Base-by-base conservation (phyloP, 2,113 vertebrate genomes). In the Meleagris gallopavo region DNA sequence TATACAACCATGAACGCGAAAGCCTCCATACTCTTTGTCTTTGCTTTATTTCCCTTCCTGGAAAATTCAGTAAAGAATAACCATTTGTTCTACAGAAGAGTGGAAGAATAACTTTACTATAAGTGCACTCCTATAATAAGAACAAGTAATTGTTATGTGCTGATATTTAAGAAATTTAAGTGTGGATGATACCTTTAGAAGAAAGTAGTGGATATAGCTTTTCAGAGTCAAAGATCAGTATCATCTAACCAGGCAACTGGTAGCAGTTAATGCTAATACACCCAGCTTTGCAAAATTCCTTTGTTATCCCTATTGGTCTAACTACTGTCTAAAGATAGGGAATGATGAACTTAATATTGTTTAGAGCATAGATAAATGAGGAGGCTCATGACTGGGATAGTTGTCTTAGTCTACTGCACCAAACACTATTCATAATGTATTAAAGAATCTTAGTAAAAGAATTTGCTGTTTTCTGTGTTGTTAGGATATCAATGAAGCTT, bases 381-480 rank as follows among this genome's bases (percentile, higher is more conserved):
- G 10, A 80, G 7, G 1, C 13, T 40, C 0, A 1, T 30, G 19
- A 3, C 13, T 62, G 36, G 43, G 30, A 22, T 5, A 3, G 4
- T 73, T 79, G 32, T 77, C 45, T 74, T 85, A 89, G 18, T 19
- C 54, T 89, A 5, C 57, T 43, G 27, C 3, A 2, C 60, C 25
- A 30, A 8, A 74, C 80, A 71, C 46, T 78, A 69, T 61, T 83
- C 7, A 13, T 11, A 76, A 38, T 25, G 22, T 11, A 11, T 60
- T 75, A 20, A 61, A 55, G 86, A 74, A 32, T 55, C 13, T 48
- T 29, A 67, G 11, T 52, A 50, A 32, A 48, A 24, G 5, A 55
- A 46, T 76, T 85, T 2, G 8, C 66, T 64, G 15, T 32, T 77
- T 64, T 71, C 7, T 67, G 9, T 46, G 7, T 50, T 62, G 24